Percentiles rank a stretch among this genome's conserved stretches.
phyloP scores from a whole-genome alignment of 2,113 vertebrate species.

The Coreoperca whiteheadi region DNA sequence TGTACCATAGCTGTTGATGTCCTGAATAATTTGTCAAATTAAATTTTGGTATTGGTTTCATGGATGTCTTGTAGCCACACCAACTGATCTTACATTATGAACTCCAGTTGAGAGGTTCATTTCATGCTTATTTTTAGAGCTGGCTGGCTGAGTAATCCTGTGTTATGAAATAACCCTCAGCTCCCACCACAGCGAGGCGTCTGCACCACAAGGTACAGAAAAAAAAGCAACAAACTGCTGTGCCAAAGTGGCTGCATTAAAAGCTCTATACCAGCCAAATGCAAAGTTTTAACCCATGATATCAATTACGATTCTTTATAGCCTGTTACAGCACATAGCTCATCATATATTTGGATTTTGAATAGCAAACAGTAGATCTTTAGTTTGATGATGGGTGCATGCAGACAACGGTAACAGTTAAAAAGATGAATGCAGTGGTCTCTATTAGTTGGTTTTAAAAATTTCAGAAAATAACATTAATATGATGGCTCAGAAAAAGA shows the following conservation, averaged over 20 bases:
- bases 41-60: slow-evolving; percentile 76
- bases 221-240: slow-evolving; percentile 69
- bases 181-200: slow-evolving; percentile 74
- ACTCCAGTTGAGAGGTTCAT: slow-evolving; percentile 76
- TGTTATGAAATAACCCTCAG: slow-evolving; percentile 77
- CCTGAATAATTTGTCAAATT: slow-evolving; percentile 71
- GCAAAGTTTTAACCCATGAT: slow-evolving; percentile 11
- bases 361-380: slow-evolving; percentile 7
- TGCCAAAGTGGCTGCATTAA: slow-evolving; percentile 33
- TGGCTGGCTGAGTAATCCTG: slow-evolving; percentile 76
- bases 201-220: slow-evolving; percentile 63
- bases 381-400: slow-evolving; percentile 11
- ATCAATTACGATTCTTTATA: slow-evolving; percentile 10
- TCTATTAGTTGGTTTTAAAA: slow-evolving; percentile 15
- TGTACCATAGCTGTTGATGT: slow-evolving; percentile 54
- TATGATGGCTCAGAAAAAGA: slow-evolving; percentile 16
- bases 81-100: slow-evolving; percentile 73
- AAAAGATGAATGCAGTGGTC: slow-evolving; percentile 18
- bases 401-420: neutral
- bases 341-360: slow-evolving; percentile 20
- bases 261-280: neutral
- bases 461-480: slow-evolving; percentile 20
- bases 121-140: slow-evolving; percentile 81
- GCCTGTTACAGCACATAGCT: slow-evolving; percentile 5
- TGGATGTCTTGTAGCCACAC: slow-evolving; percentile 71